Percentiles rank a stretch among this genome's conserved stretches.
phyloP scores from a whole-genome alignment of 2,113 vertebrate genomes.

The Cololabis saira region DNA sequence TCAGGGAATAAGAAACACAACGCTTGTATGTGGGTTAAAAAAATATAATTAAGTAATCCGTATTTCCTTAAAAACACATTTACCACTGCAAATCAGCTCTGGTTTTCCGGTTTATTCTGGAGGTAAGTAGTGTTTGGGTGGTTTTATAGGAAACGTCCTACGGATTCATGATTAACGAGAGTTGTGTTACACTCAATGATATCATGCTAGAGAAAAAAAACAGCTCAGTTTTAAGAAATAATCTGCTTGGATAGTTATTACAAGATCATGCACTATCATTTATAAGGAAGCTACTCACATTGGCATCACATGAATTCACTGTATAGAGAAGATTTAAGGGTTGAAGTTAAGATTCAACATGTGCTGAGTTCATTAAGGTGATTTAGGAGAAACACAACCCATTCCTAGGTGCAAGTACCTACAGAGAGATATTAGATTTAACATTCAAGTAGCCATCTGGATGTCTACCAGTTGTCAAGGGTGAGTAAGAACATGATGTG shows the following conservation, averaged over 20 bases:
- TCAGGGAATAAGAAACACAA: not conserved
- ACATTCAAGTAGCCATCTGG: slow-evolving; percentile 60
- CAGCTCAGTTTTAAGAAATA: slow-evolving; percentile 40
- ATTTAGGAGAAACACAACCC: slow-evolving; percentile 12
- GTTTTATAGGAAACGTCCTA: not conserved
- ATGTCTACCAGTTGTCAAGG: slow-evolving; percentile 53
- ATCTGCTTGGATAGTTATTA: slow-evolving; percentile 28
- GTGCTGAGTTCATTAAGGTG: slow-evolving; percentile 6
- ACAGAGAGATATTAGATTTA: slow-evolving; percentile 21
- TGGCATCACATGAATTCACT: slow-evolving; percentile 27
- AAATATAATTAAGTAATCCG: no score
- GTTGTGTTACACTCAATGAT: no score
- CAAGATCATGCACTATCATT: slow-evolving; percentile 21
- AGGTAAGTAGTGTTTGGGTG: not conserved
- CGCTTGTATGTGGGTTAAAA: no score
- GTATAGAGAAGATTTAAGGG: not conserved
- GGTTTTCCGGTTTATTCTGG: no score
- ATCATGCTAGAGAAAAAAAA: slow-evolving; percentile 14
- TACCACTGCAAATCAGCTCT: no score
- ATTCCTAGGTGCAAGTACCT: slow-evolving; percentile 20
- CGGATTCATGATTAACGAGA: slow-evolving; percentile 10
- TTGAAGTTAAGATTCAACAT: slow-evolving; percentile 40
- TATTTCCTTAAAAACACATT: no score
- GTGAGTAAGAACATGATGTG: slow-evolving; percentile 53
- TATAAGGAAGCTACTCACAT: slow-evolving; percentile 12